Evolutionary conservation across 2,113 vertebrate genomes (phyloP), one percentile per base, ranked within the genome.

Genomic region (Syrrhaptes paradoxus): DNA sequence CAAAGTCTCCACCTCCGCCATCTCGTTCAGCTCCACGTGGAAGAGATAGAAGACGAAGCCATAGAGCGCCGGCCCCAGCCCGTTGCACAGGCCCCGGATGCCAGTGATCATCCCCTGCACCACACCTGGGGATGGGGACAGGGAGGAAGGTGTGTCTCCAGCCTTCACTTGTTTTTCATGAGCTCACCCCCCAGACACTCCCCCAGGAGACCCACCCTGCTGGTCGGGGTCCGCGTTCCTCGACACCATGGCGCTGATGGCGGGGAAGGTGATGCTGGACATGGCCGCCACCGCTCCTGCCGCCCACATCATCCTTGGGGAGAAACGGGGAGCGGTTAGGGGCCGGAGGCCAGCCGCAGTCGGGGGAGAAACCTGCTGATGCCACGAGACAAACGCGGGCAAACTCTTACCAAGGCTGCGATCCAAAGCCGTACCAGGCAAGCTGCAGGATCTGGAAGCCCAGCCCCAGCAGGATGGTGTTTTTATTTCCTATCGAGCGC

Each of bases 31-130:
- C 97, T 99, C 99, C 97, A 99, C 98, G 3, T 99, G 98, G 96
- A 99, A 99, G 94, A 99, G 96, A 97, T 99, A 99, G 97, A 99
- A 99, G 96, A 99, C 98, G 7, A 99, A 99, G 62, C 99, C 98
- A 3, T 99, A 99, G 65, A 99, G 98, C 0, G 98, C 98, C 0
- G 99, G 99, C 11, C 99, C 98, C 91, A 99, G 97, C 34, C 99
- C 99, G 0, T 99, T 99, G 95, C 99, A 99, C 66, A 99, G 96
- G 9, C 99, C 99, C 29, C 99, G 98, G 51, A 99, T 99, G 20
- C 99, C 99, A 8, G 99, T 99, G 79, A 99, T 99, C 99, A 99
- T 99, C 63, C 99, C 99, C 96, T 99, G 99, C 52, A 99, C 99
- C 74, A 99, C 99, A 79, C 99, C 99, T 99, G 63, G 13, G 48